Conservation (phyloP, 2,888 invertebrate genomes). For the Hirudinaria manillensis region DNA sequence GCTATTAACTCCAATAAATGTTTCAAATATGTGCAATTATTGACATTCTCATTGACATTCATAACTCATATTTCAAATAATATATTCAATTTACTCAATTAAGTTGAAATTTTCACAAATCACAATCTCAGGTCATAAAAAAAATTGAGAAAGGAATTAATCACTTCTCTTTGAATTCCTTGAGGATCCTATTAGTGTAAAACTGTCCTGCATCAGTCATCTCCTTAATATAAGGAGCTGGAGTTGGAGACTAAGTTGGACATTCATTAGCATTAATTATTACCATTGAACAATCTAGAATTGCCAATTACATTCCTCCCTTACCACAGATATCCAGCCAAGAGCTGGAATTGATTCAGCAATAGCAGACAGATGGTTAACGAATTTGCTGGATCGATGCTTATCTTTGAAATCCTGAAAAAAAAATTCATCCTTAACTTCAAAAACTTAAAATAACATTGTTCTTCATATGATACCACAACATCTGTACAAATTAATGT, state of each 20-base stretch:
- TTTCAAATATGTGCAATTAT: too few relatives aligned
- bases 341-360: conserved; percentile 92
- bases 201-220: conserved; percentile 97
- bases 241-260: conserved; percentile 67
- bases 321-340: conserved; percentile 86
- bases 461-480: too few relatives aligned
- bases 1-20: too few relatives aligned
- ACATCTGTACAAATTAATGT: background rate
- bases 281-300: background rate
- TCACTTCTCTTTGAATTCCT: conserved; percentile 91
- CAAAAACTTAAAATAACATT: background rate
- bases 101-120: too few relatives aligned
- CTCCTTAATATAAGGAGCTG: conserved; percentile 92
- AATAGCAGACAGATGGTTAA: conserved; percentile 92
- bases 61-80: too few relatives aligned
- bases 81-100: too few relatives aligned
- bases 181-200: conserved; percentile 92
- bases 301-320: conserved; percentile 42
- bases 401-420: conserved; percentile 81
- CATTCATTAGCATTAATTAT: background rate
- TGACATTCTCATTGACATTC: too few relatives aligned
- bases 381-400: conserved; percentile 76
- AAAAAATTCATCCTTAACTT: conserved; percentile 34
- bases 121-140: too few relatives aligned
- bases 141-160: conserved; percentile 38